Base-by-base conservation (phyloP, 2,797 vertebrate genomes). In the Smutsia gigantea region DNA sequence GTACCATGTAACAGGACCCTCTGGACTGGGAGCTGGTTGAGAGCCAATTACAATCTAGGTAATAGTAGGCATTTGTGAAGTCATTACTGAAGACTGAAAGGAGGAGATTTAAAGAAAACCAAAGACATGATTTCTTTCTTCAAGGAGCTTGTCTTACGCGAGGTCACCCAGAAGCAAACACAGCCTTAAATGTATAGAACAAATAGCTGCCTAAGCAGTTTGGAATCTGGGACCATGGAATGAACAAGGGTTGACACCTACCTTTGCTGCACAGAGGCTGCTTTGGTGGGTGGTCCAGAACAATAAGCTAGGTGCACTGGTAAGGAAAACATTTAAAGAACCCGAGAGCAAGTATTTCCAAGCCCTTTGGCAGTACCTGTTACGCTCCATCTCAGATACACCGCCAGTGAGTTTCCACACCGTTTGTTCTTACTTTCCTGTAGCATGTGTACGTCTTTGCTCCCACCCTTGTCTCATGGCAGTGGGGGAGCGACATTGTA, bases 341-440 rank as follows among this genome's bases (percentile, higher is more conserved):
- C 34, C 31, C 0, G 12, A 72, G 72, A 75, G 23, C 4, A 75
- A 37, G 14, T n/a, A 7, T 31, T 34, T 90, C 66, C n/a, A 84
- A 42, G 37, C 19, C 23, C 27, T 92, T 83, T 2, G 2, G 57
- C 68, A 10, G 69, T 9, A 5, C 10, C 79, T 25, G 4, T 18
- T 17, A 0, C 8, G 25, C 57, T 71, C 0, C 25, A 4, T 2
- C 19, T 49, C 5, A 10, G 86, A 75, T 4, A 34, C 64, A 1
- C 13, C 0, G 29, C 37, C 29, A 14, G 21, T 11, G 31, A 71
- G 72, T 39, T 39, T 27, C 1, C 0, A 8, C 19, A 13, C 10
- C 11, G 0, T 42, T 89, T 34, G 1, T 12, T 53, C 17, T 64
- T 19, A 79, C 42, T 46, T 86, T 66, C 66, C 68, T 69, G 57